phyloP scores from a whole-genome alignment of 2,113 vertebrate species.

The Myodes glareolus region DNA sequence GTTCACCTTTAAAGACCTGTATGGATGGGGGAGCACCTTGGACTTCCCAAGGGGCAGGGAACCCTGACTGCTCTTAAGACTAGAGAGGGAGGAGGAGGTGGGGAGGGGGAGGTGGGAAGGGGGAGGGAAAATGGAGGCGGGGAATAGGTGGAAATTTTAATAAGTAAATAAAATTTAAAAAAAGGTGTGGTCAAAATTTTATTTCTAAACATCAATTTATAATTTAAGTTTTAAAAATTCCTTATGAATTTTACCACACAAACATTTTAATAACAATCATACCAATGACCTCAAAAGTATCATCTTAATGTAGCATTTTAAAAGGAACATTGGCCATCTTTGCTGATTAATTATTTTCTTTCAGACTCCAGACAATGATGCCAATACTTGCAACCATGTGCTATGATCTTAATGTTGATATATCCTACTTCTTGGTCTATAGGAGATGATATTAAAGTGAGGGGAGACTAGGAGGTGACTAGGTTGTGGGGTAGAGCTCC shows the following conservation, averaged over 20 bases:
- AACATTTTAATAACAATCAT: not conserved
- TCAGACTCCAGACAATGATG: not conserved
- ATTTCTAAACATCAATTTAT: not conserved
- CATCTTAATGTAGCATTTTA: not conserved
- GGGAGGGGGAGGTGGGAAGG: too few relatives aligned
- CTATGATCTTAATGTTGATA: rapidly evolving
- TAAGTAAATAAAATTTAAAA: too few relatives aligned
- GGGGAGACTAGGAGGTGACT: not conserved
- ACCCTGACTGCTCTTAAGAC: too few relatives aligned
- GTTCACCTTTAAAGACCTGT: too few relatives aligned
- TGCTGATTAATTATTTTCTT: not conserved
- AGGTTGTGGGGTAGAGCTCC: too few relatives aligned
- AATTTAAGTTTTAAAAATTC: not conserved
- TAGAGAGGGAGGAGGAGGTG: too few relatives aligned
- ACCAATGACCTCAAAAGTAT: not conserved
- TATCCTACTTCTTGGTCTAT: not conserved
- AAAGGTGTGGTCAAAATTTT: not conserved
- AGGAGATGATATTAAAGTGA: not conserved
- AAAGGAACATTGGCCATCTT: not conserved
- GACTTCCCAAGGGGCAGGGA: too few relatives aligned
- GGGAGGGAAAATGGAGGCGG: too few relatives aligned
- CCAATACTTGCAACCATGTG: not conserved
- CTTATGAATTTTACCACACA: not conserved
- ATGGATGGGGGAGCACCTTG: too few relatives aligned
- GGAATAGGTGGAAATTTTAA: too few relatives aligned